Percentiles rank a stretch among this genome's conserved stretches.
Evolutionary conservation across 2,113 vertebrate genomes (phyloP).

Genomic region (Mustelus asterias): DNA sequence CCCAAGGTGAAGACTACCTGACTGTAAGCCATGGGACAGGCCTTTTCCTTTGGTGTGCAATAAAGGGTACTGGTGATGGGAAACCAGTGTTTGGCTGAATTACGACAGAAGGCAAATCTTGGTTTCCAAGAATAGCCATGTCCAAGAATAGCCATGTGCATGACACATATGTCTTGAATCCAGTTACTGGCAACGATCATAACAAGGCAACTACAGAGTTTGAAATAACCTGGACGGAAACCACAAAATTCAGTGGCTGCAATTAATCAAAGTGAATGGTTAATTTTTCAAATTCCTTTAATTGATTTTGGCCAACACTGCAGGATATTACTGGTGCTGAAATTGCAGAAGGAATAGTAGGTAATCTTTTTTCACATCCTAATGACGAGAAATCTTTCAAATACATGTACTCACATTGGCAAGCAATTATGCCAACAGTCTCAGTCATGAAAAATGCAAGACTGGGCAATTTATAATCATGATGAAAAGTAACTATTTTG

Average conservation of each 20-base stretch:
- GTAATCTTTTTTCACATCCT: not conserved
- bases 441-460: not conserved
- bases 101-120: not conserved
- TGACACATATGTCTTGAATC: not conserved
- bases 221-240: not conserved
- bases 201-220: not conserved
- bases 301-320: not conserved
- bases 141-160: not conserved
- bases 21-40: too few relatives aligned
- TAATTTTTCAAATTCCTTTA: not conserved
- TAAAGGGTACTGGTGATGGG: not conserved
- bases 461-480: not conserved
- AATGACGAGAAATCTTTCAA: not conserved
- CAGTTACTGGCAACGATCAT: not conserved
- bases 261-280: not conserved
- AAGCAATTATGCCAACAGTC: not conserved
- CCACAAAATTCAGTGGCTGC: not conserved
- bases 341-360: not conserved
- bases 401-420: not conserved
- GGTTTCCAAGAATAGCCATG: not conserved
- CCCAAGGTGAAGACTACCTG: too few relatives aligned
- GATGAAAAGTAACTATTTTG: not conserved
- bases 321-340: not conserved
- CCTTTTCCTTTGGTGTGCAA: too few relatives aligned
- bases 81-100: not conserved